Evolutionary conservation across 1,140 invertebrate species (phyloP), one percentile per base, ranked within the genome.

Genomic region (Euwallacea fornicatus): DNA sequence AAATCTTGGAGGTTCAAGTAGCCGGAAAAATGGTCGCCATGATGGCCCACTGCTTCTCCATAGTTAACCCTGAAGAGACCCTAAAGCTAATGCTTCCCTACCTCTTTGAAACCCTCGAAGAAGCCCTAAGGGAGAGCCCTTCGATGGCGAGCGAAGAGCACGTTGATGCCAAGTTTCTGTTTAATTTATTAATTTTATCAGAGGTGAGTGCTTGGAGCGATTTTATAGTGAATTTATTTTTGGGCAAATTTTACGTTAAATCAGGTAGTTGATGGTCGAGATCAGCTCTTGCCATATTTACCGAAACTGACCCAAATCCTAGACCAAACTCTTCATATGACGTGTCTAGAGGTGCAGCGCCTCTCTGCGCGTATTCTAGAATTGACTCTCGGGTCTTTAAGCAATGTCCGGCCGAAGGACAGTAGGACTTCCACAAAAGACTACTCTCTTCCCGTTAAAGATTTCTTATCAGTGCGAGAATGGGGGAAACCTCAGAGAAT

Each of bases 1-100:
- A 87, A 15, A 90, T 93, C 7, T 88, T 93, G 55, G 95, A 97
- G 80, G 90, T 88, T 0, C 90, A 90, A 76, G 89, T 96, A 0
- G 90, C 93, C 0, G 93, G 93, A 0, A 90, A 89, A 77, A 86
- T 93, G 76, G 87, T 92, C 0, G 82, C 94, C 21, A 74, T 78
- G 0, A 56, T 85, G 1, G 88, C 91, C 72, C 84, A 86, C 54
- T 85, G 88, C 33, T 93, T 93, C 79, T 85, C 89, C 2, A 88
- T 86, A 65, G 86, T 92, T 50, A 87, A 90, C 74, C 80, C 91
- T 8, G 84, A 88, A 61, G 83, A 88, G 68, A 90, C 91, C 0
- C 76, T 94, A 41, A 88, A 89, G 73, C 81, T 87, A 11, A 88
- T 96, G 74, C 69, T 96, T 33, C 92, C 93, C 0, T 83, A 87